Percentiles rank a stretch among this genome's conserved stretches.
phyloP scores from a whole-genome alignment of 2,797 vertebrate species.

The Leptoclinus maculatus region DNA sequence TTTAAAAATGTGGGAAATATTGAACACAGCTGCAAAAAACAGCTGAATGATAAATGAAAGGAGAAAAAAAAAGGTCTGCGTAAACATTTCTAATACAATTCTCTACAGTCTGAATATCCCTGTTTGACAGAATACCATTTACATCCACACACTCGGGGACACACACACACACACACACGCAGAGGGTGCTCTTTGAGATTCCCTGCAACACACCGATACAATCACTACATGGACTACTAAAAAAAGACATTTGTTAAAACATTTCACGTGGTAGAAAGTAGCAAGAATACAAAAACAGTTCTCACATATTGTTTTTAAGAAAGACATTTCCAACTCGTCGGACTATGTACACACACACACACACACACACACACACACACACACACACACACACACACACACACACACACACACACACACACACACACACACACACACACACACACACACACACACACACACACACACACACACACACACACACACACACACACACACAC shows the following conservation, averaged over 20 bases:
- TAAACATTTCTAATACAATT: constrained; percentile 48
- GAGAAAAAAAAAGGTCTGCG: constrained; percentile 38
- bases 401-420: constrained; percentile 1
- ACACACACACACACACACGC: constrained; percentile 17
- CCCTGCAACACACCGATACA: constrained; percentile 54
- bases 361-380: no score
- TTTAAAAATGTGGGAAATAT: constrained; percentile 32
- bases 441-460: no score
- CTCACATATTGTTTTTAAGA: constrained; percentile 50
- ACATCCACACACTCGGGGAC: constrained; percentile 52
- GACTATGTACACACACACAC: background rate
- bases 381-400: background rate
- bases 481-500: no score
- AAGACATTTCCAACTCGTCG: constrained; percentile 69
- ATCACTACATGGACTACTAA: constrained; percentile 68
- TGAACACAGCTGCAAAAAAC: constrained; percentile 36
- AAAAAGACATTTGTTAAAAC: constrained; percentile 66
- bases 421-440: background rate
- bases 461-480: background rate
- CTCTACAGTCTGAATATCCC: constrained; percentile 56
- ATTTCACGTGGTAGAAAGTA: constrained; percentile 70
- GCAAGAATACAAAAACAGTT: constrained; percentile 76
- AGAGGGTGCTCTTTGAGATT: constrained; percentile 37
- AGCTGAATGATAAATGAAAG: constrained; percentile 31
- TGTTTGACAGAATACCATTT: constrained; percentile 56